Percentiles rank a stretch among this genome's conserved stretches.
These are phyloP conservation scores for Polyploca ridens DNA, from an alignment of 2,888 invertebrate genomes.

Conservation along the genomic window DNA sequence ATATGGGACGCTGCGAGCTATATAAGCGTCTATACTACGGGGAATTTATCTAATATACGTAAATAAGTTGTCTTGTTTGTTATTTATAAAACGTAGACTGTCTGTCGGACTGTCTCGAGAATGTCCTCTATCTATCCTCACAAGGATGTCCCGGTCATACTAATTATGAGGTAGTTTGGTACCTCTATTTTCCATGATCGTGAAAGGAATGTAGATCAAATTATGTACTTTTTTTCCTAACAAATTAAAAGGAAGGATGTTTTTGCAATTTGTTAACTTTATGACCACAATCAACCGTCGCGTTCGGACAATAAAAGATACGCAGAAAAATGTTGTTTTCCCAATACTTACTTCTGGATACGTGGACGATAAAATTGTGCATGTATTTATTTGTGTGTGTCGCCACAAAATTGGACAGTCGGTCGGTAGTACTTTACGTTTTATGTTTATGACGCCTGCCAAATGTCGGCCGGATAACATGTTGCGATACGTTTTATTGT, in stretches of 20 bases:
- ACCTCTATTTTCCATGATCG: background rate
- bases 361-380: background rate
- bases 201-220: background rate
- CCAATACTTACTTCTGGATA: background rate
- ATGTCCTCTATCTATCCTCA: too few relatives aligned
- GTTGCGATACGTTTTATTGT: constrained; percentile 29
- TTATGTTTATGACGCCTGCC: constrained; percentile 9
- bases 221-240: background rate
- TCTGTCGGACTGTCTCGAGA: too few relatives aligned
- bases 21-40: background rate
- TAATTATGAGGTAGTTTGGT: too few relatives aligned
- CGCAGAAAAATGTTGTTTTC: background rate
- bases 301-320: background rate
- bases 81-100: background rate
- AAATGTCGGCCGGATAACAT: constrained; percentile 17
- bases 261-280: background rate
- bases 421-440: constrained; percentile 7
- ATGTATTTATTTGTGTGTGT: constrained; percentile 8
- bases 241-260: background rate
- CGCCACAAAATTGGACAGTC: constrained; percentile 8
- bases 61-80: background rate
- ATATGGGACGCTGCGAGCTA: constrained; percentile 1
- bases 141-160: too few relatives aligned
- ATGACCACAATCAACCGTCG: background rate
- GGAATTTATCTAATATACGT: background rate